These are phyloP conservation scores for Escarpia spicata DNA, from an alignment of 2,888 invertebrate genomes.

Conservation along the genomic window DNA sequence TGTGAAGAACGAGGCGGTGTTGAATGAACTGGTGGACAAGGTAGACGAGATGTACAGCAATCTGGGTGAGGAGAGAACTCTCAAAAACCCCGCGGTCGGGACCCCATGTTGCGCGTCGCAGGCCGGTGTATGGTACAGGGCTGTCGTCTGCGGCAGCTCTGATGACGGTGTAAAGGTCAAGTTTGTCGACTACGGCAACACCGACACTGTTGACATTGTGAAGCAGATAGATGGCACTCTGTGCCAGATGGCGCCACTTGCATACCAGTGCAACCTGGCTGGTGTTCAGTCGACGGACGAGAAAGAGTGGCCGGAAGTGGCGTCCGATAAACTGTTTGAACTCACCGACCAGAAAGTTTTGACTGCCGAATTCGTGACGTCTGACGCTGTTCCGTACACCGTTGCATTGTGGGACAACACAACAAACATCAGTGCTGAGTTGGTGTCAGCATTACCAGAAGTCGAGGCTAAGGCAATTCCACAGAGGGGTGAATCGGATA, in stretches of 20 bases:
- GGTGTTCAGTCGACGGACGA: neutral
- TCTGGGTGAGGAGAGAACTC: conserved; percentile 32
- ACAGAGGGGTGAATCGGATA: neutral
- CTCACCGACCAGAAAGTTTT: neutral
- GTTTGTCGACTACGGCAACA: neutral
- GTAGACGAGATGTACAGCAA: conserved; percentile 34
- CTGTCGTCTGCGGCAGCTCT: neutral
- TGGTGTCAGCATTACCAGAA: neutral
- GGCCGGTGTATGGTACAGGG: conserved; percentile 56
- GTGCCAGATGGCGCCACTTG: neutral
- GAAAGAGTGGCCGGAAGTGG: neutral
- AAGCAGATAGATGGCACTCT: conserved; percentile 12
- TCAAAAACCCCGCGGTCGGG: conserved; percentile 30
- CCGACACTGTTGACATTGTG: neutral
- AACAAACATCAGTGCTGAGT: neutral
- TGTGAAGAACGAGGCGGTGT: conserved; percentile 34
- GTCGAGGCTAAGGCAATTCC: neutral
- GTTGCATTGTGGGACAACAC: neutral
- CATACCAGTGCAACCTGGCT: neutral
- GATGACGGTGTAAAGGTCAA: conserved; percentile 7
- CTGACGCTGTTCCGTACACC: neutral
- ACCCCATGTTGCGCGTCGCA: conserved; percentile 48
- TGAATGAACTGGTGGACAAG: conserved; percentile 36
- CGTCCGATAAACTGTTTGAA: neutral
- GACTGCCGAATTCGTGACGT: neutral